These are phyloP conservation scores for Brenthis daphne DNA, from an alignment of 2,888 invertebrate genomes.

Conservation along the genomic window DNA sequence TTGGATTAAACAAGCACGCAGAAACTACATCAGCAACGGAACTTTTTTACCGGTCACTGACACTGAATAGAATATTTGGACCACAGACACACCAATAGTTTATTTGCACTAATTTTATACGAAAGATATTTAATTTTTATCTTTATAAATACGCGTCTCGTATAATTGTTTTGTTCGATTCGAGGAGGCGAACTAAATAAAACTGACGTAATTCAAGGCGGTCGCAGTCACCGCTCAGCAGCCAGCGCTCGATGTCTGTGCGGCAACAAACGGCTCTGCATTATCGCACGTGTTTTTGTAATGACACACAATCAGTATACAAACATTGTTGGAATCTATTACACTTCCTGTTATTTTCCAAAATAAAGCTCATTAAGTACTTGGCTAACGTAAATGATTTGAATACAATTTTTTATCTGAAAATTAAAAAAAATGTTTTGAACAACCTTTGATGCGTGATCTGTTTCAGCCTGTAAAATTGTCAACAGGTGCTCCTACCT, in stretches of 20 bases:
- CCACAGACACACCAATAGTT: not conserved
- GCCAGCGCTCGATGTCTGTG: conserved; percentile 44
- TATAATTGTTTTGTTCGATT: conserved; percentile 38
- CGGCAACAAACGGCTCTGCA: conserved; percentile 55
- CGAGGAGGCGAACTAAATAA: conserved; percentile 46
- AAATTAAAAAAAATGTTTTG: no score
- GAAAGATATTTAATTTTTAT: conserved; percentile 7
- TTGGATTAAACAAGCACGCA: conserved; percentile 51
- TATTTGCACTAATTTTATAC: not conserved
- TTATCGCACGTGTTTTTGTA: conserved; percentile 62
- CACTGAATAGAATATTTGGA: conserved; percentile 38
- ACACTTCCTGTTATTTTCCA: conserved; percentile 32
- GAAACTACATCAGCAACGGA: conserved; percentile 43
- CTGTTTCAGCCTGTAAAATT: no score
- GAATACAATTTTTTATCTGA: no score
- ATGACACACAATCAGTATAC: conserved; percentile 51
- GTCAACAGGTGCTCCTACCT: no score
- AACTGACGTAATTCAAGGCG: conserved; percentile 68
- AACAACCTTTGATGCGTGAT: no score
- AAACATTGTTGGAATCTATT: conserved; percentile 48
- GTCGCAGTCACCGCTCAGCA: conserved; percentile 38
- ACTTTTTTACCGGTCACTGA: conserved; percentile 56
- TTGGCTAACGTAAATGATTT: conserved; percentile 3
- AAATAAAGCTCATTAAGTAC: conserved; percentile 7
- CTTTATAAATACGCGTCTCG: conserved; percentile 22